A percentile compares a stretch with the other conserved stretches of the same genome.
phyloP scores from a whole-genome alignment of 35 echinoderm and acorn worm genomes.

The Eucidaris tribuloides region DNA sequence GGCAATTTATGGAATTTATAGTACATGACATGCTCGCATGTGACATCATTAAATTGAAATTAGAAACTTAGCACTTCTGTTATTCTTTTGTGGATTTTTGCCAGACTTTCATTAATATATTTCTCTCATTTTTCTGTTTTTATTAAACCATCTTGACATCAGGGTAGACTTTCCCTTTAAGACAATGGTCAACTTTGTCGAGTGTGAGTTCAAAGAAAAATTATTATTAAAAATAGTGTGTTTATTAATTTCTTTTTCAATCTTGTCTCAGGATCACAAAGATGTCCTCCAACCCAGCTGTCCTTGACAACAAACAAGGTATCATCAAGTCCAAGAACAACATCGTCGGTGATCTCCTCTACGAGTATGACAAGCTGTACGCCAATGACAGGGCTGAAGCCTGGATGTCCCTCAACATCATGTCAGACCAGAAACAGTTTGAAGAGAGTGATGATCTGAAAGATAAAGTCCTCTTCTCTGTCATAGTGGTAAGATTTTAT shows the following conservation, averaged over 20 bases:
- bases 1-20: no score
- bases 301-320: background rate
- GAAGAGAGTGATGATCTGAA: conserved; percentile 56
- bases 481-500: conserved; percentile 51
- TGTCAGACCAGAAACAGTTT: conserved; percentile 44
- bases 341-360: conserved; percentile 49
- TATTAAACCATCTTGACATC: no score
- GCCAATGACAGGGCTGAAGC: conserved; percentile 56
- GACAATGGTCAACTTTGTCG: no score
- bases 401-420: conserved; percentile 38
- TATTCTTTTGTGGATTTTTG: no score
- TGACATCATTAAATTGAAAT: no score
- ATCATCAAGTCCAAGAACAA: conserved; percentile 4
- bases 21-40: no score
- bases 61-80: no score
- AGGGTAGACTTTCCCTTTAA: no score
- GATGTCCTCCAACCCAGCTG: background rate
- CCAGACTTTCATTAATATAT: no score
- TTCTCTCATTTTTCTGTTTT: no score
- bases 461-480: conserved; percentile 73
- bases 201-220: no score
- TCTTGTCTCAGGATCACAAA: background rate
- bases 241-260: background rate
- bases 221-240: no score
- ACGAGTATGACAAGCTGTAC: conserved; percentile 69